phyloP scores from a whole-genome alignment of 1,140 invertebrate species.

The Ooceraea biroi region DNA sequence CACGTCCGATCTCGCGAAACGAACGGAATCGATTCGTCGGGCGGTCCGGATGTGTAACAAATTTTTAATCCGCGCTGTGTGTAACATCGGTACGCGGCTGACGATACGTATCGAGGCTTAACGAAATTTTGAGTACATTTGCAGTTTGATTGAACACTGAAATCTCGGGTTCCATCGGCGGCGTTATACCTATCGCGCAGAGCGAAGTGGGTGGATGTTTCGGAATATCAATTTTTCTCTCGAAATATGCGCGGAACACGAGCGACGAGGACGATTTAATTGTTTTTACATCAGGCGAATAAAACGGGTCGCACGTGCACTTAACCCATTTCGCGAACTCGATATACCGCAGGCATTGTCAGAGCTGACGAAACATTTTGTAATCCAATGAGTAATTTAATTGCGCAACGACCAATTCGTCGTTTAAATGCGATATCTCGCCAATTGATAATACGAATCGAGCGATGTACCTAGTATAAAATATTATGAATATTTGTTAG shows the following conservation, averaged over 20 bases:
- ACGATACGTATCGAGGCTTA: slow-evolving; percentile 22
- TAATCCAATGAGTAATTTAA: slow-evolving; percentile 51
- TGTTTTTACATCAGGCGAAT: slow-evolving; percentile 61
- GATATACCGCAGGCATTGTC: slow-evolving; percentile 36
- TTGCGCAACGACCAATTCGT: slow-evolving; percentile 25
- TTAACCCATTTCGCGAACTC: slow-evolving; percentile 51
- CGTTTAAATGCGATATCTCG: slow-evolving; percentile 41
- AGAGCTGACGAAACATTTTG: slow-evolving; percentile 43
- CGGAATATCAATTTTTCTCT: slow-evolving; percentile 55
- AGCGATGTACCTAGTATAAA: slow-evolving; percentile 3
- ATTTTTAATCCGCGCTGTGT: slow-evolving; percentile 38
- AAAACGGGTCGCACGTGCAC: slow-evolving; percentile 37
- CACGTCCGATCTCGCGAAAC: slow-evolving; percentile 3
- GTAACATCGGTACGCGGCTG: slow-evolving; percentile 8
- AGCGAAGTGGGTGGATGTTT: slow-evolving; percentile 28
- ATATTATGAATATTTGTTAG: slow-evolving; percentile 4
- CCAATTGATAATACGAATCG: slow-evolving; percentile 39
- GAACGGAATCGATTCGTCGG: background rate
- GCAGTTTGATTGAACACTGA: slow-evolving; percentile 60
- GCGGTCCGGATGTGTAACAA: background rate
- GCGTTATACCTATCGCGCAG: background rate
- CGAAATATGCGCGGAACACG: slow-evolving; percentile 27
- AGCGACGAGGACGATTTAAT: slow-evolving; percentile 45
- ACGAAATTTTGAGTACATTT: slow-evolving; percentile 57
- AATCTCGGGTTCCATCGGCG: slow-evolving; percentile 42